Conservation (phyloP, 2,888 invertebrate species). For the Diogma glabrata region DNA sequence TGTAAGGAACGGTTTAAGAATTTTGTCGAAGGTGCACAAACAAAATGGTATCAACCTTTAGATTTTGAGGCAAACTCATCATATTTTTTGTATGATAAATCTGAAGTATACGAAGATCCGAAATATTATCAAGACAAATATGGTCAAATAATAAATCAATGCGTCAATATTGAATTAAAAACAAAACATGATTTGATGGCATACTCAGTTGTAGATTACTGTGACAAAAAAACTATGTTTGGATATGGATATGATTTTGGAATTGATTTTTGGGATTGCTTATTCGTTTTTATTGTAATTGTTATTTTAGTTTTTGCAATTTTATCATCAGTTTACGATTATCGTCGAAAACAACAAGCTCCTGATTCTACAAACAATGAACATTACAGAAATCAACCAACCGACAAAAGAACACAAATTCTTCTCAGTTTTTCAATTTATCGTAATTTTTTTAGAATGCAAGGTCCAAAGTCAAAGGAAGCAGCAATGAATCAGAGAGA, state of each 20-base stretch:
- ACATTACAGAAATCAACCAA: neutral
- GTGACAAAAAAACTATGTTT: no score
- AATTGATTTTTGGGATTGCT: neutral
- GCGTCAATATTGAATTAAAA: conserved; percentile 15
- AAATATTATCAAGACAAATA: conserved; percentile 1
- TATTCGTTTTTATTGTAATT: neutral
- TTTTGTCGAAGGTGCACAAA: no score
- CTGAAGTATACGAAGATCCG: no score
- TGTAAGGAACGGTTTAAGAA: no score
- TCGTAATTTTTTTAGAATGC: neutral
- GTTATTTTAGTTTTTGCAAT: neutral
- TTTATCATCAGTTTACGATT: neutral
- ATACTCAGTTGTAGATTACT: conserved; percentile 15
- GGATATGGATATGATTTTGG: neutral
- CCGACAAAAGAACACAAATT: neutral
- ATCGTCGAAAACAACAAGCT: neutral
- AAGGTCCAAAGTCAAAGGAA: no score
- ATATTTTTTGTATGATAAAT: no score
- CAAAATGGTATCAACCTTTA: no score
- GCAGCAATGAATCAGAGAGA: no score
- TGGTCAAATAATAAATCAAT: conserved; percentile 6
- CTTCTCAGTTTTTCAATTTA: neutral
- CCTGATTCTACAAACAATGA: no score
- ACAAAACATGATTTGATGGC: conserved; percentile 13
- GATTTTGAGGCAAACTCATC: no score